Conservation (phyloP, 2,888 invertebrate species). For the Fabriciana adippe region DNA sequence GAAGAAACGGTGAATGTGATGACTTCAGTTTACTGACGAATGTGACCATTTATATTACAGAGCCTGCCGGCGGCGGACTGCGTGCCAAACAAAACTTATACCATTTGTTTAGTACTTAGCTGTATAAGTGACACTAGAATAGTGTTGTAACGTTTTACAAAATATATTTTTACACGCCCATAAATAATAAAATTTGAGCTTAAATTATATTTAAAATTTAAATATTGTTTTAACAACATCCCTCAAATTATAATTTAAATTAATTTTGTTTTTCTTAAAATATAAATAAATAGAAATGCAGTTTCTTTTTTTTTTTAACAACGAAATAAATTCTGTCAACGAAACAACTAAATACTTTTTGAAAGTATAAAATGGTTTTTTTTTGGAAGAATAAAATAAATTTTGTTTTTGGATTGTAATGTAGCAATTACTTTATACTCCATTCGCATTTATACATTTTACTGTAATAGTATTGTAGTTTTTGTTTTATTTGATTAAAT, state of each 20-base stretch:
- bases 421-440: background rate
- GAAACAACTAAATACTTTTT: background rate
- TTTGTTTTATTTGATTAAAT: slow-evolving; percentile 3
- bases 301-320: background rate
- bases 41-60: slow-evolving; percentile 78
- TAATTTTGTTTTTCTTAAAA: background rate
- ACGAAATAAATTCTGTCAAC: slow-evolving; percentile 3
- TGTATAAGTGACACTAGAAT: no score
- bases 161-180: slow-evolving; percentile 2
- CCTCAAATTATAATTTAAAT: background rate
- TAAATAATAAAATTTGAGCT: background rate
- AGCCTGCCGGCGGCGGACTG: slow-evolving; percentile 59
- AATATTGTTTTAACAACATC: background rate
- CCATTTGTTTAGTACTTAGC: slow-evolving; percentile 13
- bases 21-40: slow-evolving; percentile 58
- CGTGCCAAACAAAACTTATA: slow-evolving; percentile 61
- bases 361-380: background rate
- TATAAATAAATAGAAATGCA: background rate
- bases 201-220: background rate
- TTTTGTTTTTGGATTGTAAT: background rate
- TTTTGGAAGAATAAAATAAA: background rate
- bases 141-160: no score
- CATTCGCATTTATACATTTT: slow-evolving; percentile 1
- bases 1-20: slow-evolving; percentile 56
- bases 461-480: background rate